Base-by-base conservation (phyloP, 2,113 vertebrate species). In the Scopus umbretta region DNA sequence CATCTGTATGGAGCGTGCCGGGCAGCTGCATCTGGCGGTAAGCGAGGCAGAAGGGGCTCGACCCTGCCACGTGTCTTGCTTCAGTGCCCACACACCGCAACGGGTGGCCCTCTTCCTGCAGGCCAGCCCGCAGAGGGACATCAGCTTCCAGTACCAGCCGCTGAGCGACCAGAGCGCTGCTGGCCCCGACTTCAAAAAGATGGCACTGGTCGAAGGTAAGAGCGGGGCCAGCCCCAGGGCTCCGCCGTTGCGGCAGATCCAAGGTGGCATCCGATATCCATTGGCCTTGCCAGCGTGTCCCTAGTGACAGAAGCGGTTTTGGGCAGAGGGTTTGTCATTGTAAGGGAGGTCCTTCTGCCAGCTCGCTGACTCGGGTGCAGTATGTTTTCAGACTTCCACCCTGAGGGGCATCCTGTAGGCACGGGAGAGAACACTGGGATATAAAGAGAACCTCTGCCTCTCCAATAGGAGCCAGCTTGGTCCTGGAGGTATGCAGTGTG, bases 81-180 rank as follows among this genome's bases (percentile, higher is more conserved):
- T 98, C 93, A 96, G 97, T 5, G 95, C 96, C 11, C 97, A 95
- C 15, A 93, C 66, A 0, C 91, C 95, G 0, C 98, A 94, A 5
- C 78, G 90, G 65, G 97, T 98, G 11, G 98, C 97, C 20, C 94
- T 99, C n/a, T 98, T 99, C 96, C 97, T 98, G 53, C 98, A 98
- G 94, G 98, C 98, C 86, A 98, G 96, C 55, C 98, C 96, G 3
- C 98, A 98, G 80, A 94, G 82, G 34, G 97, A 97, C 59, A 96
- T 98, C 96, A 94, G 96, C 67, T 98, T 99, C 97, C 98, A 98
- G 92, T 98, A 98, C 5, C 98, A 99, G 94, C 93, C 99, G 94
- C 97, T 98, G 90, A 95, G 95, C 63, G 98, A 93, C 92, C 94
- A 94, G 82, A 98, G 96, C 3, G 11, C 82, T 1, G 65, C 81